Base-by-base conservation (phyloP, 2,113 vertebrate genomes). In the Scytalopus superciliaris region DNA sequence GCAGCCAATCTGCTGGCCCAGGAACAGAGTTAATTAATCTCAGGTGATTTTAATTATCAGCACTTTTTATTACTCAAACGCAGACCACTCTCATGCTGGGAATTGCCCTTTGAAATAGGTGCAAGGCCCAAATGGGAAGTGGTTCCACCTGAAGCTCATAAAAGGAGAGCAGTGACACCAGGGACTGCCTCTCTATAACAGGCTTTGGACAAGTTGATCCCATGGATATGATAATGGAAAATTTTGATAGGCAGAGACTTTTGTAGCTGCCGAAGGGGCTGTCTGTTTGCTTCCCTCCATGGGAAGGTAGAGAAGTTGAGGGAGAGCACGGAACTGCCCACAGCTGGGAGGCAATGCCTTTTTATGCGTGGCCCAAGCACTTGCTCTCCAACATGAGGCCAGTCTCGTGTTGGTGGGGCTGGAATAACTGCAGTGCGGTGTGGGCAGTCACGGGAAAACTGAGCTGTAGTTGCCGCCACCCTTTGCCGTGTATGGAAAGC, bases 101-200 rank as follows among this genome's bases (percentile, higher is more conserved):
- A n/a, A 15, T 4, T 59, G 28, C 1, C 18, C 2, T n/a, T 37
- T 25, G 9, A 22, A 49, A 18, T 1, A 14, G 27, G 1, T 25
- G 24, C 12, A 15, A 18, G 37, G 22, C 9, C n/a, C 3, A 2
- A 10, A 9, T 59, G 57, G n/a, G 23, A 59, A 35, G 9, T 59
- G 57, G 28, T 28, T 6, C 9, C 4, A 13, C 24, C 12, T 30
- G 37, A 16, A 4, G 33, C 7, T 24, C 3, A 8, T 39, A 1
- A 17, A n/a, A 47, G 45, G 28, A 17, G 11, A 16, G 2, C 1
- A 2, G 31, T 5, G 8, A 0, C 0, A 4, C 0, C 4, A 5
- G 7, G 1, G 4, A 2, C 1, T 33, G 6, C 0, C 0, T 0
- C 1, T 17, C 0, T 0, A 0, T 11, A 4, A 0, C 0, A 1